These are phyloP conservation scores for Corapipo altera DNA, from an alignment of 2,113 vertebrate species.

Conservation along the genomic window DNA sequence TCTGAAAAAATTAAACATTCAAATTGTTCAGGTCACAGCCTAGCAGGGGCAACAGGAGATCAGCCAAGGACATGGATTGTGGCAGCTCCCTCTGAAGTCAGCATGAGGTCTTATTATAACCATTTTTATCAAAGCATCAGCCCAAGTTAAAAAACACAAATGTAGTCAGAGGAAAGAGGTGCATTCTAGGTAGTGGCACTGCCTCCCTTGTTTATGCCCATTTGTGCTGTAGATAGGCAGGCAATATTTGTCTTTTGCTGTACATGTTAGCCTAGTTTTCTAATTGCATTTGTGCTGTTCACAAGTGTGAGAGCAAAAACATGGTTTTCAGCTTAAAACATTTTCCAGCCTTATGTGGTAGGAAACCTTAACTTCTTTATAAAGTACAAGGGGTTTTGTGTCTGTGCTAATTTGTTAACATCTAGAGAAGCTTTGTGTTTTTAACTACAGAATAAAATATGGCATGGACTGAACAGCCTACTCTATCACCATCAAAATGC, in stretches of 20 bases:
- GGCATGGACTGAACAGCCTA: neutral
- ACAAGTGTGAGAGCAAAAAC: neutral
- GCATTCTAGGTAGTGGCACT: neutral
- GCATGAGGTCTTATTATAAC: neutral
- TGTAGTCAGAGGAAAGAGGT: neutral
- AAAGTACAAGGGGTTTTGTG: neutral
- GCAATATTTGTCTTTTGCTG: neutral
- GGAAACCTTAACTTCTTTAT: neutral
- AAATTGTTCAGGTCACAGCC: neutral
- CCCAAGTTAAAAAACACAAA: neutral
- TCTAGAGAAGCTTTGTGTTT: neutral
- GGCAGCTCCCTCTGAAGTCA: conserved; percentile 22
- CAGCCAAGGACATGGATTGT: neutral
- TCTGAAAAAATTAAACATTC: neutral
- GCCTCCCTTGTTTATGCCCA: neutral
- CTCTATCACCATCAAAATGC: neutral
- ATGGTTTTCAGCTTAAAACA: neutral
- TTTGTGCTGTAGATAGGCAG: neutral
- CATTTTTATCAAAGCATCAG: neutral
- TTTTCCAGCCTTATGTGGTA: neutral
- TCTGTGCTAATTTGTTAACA: neutral
- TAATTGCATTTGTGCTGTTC: neutral
- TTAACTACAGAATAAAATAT: neutral
- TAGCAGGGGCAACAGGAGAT: neutral
- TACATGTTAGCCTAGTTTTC: neutral